Percentiles rank a stretch among this genome's conserved stretches.
These are phyloP conservation scores for Xestia rhomboidea DNA, from an alignment of 2,888 invertebrate genomes.

Conservation along the genomic window DNA sequence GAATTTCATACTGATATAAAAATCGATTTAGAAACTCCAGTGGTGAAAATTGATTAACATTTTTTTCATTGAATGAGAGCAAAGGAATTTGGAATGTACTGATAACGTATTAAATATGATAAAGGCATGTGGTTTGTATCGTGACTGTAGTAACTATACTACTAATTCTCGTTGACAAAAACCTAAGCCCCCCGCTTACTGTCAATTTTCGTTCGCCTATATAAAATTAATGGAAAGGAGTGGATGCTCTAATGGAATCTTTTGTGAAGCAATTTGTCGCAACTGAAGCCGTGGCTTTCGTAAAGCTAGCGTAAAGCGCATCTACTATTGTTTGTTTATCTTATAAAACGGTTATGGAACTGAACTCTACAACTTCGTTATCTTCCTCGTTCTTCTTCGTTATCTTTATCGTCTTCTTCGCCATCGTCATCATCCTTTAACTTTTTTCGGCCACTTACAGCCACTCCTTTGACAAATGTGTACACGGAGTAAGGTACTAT, in stretches of 20 bases:
- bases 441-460: not conserved
- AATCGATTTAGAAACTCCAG: slow-evolving; percentile 30
- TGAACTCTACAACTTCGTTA: not conserved
- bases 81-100: slow-evolving; percentile 15
- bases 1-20: slow-evolving; percentile 29
- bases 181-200: slow-evolving; percentile 38
- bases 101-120: slow-evolving; percentile 48
- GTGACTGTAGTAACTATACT: slow-evolving; percentile 29
- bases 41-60: slow-evolving; percentile 29
- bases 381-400: too few species aligned
- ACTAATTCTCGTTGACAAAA: slow-evolving; percentile 38
- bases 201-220: slow-evolving; percentile 46
- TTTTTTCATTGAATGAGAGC: slow-evolving; percentile 4
- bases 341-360: slow-evolving; percentile 38
- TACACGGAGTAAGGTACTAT: too few species aligned
- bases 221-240: slow-evolving; percentile 48
- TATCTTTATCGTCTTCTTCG: too few species aligned
- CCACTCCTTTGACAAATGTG: not conserved
- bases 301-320: slow-evolving; percentile 48
- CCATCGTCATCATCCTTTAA: too few species aligned
- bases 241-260: slow-evolving; percentile 54
- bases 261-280: slow-evolving; percentile 50
- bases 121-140: slow-evolving; percentile 35
- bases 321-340: slow-evolving; percentile 56
- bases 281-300: slow-evolving; percentile 44